Percentiles rank a stretch among this genome's conserved stretches.
Conservation (phyloP, 2,888 invertebrate genomes). For the Buathra laborator region DNA sequence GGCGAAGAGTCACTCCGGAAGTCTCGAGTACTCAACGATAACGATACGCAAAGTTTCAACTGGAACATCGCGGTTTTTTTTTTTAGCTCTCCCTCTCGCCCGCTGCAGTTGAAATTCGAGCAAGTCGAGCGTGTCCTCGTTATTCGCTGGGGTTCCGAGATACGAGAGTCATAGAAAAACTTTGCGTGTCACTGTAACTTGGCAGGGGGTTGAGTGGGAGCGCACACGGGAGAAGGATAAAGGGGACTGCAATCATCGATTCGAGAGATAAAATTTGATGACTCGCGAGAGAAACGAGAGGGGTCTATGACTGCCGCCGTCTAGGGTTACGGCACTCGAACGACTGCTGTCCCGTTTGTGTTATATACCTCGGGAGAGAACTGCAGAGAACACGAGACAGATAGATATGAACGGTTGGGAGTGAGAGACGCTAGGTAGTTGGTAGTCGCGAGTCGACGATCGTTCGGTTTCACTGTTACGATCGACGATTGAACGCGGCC, state of each 20-base stretch:
- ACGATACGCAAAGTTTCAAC: conserved; percentile 68
- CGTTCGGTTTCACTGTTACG: conserved; percentile 69
- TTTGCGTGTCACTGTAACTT: conserved; percentile 62
- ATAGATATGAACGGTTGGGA: conserved; percentile 48
- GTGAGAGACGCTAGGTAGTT: conserved; percentile 50
- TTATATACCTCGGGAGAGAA: conserved; percentile 29
- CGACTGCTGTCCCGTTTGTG: conserved; percentile 62
- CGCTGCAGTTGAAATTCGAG: conserved; percentile 56
- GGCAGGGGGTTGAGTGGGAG: conserved; percentile 25
- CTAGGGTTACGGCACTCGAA: conserved; percentile 61
- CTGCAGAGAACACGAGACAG: conserved; percentile 38
- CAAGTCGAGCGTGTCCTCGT: conserved; percentile 67
- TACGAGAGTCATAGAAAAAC: conserved; percentile 57
- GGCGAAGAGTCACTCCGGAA: conserved; percentile 56
- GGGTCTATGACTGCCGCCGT: conserved; percentile 44
- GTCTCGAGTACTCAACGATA: conserved; percentile 67
- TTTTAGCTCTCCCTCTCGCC: conserved; percentile 24
- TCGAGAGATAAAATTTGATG: conserved; percentile 69
- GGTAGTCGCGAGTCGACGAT: conserved; percentile 65
- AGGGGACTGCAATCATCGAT: conserved; percentile 67
- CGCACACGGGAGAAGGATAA: conserved; percentile 26
- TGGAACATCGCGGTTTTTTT: conserved; percentile 45
- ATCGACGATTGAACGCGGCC: conserved; percentile 66
- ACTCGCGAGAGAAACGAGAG: conserved; percentile 47
- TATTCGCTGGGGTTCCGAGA: conserved; percentile 44